Conservation (phyloP, 2,113 vertebrate genomes). For the Albula goreensis region DNA sequence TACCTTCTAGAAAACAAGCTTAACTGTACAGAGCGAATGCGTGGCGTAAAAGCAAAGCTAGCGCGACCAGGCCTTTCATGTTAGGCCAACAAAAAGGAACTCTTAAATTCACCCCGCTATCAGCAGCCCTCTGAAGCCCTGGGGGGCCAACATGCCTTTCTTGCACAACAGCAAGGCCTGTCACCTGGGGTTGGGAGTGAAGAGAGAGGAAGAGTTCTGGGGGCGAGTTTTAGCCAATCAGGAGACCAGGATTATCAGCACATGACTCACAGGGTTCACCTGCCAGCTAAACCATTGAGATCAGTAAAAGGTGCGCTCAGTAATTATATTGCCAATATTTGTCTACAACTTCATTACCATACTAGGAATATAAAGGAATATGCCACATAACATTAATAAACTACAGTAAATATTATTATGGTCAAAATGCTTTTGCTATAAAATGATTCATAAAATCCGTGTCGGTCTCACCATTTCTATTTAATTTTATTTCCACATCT, state of each 20-base stretch:
- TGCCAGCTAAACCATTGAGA: too few species aligned
- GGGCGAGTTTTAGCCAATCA: background rate
- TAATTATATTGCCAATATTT: too few species aligned
- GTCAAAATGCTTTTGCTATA: too few species aligned
- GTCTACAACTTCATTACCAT: too few species aligned
- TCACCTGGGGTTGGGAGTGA: background rate
- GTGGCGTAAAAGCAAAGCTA: background rate
- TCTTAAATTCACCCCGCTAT: conserved; percentile 14
- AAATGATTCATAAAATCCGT: too few species aligned
- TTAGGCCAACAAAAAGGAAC: background rate
- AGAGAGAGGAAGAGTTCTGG: background rate
- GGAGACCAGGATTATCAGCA: background rate
- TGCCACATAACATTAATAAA: too few species aligned
- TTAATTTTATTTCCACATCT: too few species aligned
- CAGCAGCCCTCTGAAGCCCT: background rate
- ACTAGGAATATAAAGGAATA: too few species aligned
- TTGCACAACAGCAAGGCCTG: background rate
- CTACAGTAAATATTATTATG: too few species aligned
- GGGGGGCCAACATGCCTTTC: background rate
- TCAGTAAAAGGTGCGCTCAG: too few species aligned
- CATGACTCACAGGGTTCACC: background rate
- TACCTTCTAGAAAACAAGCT: background rate
- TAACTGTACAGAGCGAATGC: background rate
- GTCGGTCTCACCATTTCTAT: too few species aligned
- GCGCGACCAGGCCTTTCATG: conserved; percentile 2